These are phyloP conservation scores for Sericinus montela DNA, from an alignment of 2,888 invertebrate genomes.

Conservation along the genomic window DNA sequence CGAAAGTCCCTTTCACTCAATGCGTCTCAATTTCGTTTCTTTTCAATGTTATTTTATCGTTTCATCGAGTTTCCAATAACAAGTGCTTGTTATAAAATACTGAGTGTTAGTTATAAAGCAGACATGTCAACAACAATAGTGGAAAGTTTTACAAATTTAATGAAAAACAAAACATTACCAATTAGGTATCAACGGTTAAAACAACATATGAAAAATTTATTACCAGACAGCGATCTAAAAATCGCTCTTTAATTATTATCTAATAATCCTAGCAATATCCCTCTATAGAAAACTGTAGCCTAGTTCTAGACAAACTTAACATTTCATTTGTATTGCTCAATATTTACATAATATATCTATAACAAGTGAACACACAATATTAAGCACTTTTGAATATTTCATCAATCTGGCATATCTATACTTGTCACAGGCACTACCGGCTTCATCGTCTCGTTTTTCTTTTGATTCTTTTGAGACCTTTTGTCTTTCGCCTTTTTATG, in stretches of 20 bases:
- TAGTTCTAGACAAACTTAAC: conserved; percentile 64
- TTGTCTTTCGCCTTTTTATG: conserved; percentile 77
- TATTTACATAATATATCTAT: conserved; percentile 37
- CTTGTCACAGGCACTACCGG: conserved; percentile 93
- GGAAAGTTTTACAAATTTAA: not conserved
- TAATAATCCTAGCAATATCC: conserved; percentile 24
- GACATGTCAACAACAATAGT: not conserved
- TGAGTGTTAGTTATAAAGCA: not conserved
- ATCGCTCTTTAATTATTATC: conserved; percentile 21
- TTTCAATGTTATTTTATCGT: too few relatives aligned
- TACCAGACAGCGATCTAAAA: conserved; percentile 16
- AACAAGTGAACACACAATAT: conserved; percentile 63
- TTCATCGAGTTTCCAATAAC: not conserved
- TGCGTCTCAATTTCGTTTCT: too few relatives aligned
- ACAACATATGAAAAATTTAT: conserved; percentile 18
- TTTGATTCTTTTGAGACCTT: conserved; percentile 83
- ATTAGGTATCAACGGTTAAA: conserved; percentile 5
- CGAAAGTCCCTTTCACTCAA: too few relatives aligned
- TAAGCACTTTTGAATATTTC: conserved; percentile 11
- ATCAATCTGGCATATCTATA: conserved; percentile 95
- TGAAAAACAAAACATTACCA: conserved; percentile 8
- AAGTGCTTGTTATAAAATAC: too few relatives aligned
- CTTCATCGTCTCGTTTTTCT: conserved; percentile 89
- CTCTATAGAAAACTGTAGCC: conserved; percentile 33
- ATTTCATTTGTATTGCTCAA: conserved; percentile 50